phyloP scores from a whole-genome alignment of 2,888 invertebrate species.

The Alentia gelatinosa region DNA sequence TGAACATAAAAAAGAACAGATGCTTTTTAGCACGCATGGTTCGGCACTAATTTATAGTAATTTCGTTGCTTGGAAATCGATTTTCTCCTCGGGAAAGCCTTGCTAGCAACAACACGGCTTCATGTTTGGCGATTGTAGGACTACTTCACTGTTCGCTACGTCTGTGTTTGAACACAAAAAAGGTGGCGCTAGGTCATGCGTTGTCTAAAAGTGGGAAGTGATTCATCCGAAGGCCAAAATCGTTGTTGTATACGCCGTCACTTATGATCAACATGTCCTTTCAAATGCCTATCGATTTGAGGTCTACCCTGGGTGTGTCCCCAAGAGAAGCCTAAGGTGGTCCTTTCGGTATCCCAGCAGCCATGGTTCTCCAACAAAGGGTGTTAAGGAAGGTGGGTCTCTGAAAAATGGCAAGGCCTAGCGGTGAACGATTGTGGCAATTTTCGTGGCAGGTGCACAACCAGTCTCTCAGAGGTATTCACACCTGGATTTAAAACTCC shows the following conservation, averaged over 20 bases:
- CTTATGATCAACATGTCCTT: not conserved
- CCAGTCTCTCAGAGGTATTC: no score
- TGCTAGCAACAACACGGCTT: not conserved
- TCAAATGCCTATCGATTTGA: not conserved
- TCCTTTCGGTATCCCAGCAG: not conserved
- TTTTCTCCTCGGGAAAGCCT: not conserved
- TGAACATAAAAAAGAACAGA: not conserved
- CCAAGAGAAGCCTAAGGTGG: not conserved
- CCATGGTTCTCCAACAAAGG: no score
- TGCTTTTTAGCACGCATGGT: not conserved
- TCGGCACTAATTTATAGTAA: conserved; percentile 18
- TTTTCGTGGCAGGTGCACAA: not conserved
- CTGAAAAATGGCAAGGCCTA: not conserved
- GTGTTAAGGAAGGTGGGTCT: no score
- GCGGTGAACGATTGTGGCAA: not conserved
- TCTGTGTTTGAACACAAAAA: no score
- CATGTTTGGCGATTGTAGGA: not conserved
- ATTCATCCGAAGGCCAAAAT: not conserved
- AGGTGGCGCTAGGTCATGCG: not conserved
- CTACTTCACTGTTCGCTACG: not conserved
- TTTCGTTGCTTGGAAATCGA: not conserved
- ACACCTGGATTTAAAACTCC: no score
- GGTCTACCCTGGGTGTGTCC: not conserved
- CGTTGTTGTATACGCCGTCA: not conserved
- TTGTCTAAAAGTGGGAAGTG: not conserved